phyloP scores from a whole-genome alignment of 2,113 vertebrate species.

The Antennarius striatus region DNA sequence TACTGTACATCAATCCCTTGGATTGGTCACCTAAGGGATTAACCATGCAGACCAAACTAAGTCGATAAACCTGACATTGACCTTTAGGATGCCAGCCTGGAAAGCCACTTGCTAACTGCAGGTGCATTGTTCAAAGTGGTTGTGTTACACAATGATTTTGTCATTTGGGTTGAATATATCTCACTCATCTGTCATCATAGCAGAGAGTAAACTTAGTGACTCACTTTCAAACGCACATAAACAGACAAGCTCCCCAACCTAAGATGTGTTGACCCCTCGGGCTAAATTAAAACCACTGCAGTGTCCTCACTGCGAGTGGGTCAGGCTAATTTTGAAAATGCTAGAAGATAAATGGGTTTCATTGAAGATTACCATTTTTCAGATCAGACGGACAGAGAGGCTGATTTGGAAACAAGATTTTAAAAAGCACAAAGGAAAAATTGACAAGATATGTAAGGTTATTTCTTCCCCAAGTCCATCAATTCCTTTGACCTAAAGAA shows the following conservation, averaged over 20 bases:
- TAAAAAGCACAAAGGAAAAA: no score
- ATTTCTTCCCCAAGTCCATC: background rate
- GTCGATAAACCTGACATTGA: constrained; percentile 53
- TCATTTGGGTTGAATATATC: background rate
- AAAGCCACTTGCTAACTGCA: background rate
- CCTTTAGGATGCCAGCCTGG: constrained; percentile 8
- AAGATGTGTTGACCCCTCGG: constrained; percentile 9
- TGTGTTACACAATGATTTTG: no score
- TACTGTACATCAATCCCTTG: constrained; percentile 3
- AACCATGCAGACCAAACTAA: constrained; percentile 48
- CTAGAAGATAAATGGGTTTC: constrained; percentile 16
- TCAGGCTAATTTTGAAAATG: constrained; percentile 4
- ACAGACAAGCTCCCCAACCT: no score
- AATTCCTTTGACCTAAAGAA: no score
- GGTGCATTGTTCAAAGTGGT: no score
- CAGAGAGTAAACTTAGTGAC: no score
- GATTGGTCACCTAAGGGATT: constrained; percentile 54
- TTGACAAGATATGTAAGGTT: background rate
- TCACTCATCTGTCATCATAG: no score
- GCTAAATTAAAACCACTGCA: constrained; percentile 30
- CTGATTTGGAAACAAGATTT: no score
- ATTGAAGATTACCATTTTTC: constrained; percentile 17
- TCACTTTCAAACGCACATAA: no score
- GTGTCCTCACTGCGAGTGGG: background rate
- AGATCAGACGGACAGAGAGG: background rate